phyloP scores from a whole-genome alignment of 2,797 vertebrate genomes.

The Craterocephalus amniculus region DNA sequence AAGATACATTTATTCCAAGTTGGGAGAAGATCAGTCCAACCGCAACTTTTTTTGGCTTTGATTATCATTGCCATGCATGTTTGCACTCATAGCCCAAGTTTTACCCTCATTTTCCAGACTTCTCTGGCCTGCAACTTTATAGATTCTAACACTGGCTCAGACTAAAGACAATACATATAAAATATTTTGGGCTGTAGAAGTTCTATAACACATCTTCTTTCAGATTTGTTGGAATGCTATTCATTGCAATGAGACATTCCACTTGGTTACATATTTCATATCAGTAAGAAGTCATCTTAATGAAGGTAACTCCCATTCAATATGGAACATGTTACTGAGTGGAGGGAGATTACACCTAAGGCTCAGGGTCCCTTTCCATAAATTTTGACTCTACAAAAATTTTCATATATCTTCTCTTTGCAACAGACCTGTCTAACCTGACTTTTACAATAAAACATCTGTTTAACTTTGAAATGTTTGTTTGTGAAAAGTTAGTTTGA shows the following conservation, averaged over 20 bases:
- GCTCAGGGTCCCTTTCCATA: no score
- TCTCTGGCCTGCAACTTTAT: background rate
- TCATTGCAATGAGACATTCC: background rate
- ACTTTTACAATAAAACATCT: background rate
- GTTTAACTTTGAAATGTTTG: background rate
- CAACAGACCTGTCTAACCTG: background rate
- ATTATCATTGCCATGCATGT: background rate
- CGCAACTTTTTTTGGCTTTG: conserved; percentile 12
- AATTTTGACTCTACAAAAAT: no score
- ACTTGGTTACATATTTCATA: background rate
- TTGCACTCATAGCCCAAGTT: background rate
- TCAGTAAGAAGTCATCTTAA: background rate
- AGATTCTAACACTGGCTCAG: background rate
- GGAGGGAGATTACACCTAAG: background rate
- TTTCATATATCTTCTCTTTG: background rate
- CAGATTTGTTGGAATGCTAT: background rate
- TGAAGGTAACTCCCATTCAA: background rate
- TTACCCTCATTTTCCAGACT: background rate
- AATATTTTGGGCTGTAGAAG: background rate
- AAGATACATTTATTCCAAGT: conserved; percentile 6
- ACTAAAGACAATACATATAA: background rate
- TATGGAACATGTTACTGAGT: background rate
- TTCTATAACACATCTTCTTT: background rate
- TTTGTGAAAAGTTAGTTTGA: background rate
- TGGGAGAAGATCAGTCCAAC: conserved; percentile 10